Conservation (phyloP, 1,140 invertebrate genomes). For the Plectrocnemia conspersa region DNA sequence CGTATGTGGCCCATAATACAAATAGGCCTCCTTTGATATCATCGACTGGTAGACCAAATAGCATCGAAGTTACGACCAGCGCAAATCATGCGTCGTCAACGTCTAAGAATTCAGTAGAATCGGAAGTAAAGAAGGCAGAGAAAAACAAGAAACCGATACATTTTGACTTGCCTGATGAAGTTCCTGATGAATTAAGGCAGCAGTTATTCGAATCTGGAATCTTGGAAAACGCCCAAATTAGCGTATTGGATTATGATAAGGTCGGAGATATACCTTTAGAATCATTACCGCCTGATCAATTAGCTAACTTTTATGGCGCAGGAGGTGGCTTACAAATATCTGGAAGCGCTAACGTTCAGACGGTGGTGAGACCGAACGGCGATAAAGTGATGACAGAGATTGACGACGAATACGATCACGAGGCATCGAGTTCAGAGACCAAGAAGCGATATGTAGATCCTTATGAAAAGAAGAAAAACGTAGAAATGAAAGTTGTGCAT, state of each 20-base stretch:
- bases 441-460: conserved; percentile 43
- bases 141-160: conserved; percentile 53
- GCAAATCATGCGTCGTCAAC: conserved; percentile 47
- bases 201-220: conserved; percentile 81
- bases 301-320: conserved; percentile 76
- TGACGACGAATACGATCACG: conserved; percentile 48
- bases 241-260: conserved; percentile 80
- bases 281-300: conserved; percentile 76
- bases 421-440: conserved; percentile 46
- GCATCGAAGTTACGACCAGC: conserved; percentile 43
- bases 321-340: conserved; percentile 66
- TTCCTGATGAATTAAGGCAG: conserved; percentile 77
- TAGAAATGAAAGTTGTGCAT: conserved; percentile 80
- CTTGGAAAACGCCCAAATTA: conserved; percentile 79
- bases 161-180: conserved; percentile 73
- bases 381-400: conserved; percentile 49
- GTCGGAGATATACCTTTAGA: conserved; percentile 80
- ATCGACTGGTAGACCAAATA: conserved; percentile 49
- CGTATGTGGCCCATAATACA: conserved; percentile 30
- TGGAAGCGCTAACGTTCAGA: conserved; percentile 62
- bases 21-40: conserved; percentile 30
- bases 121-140: conserved; percentile 49
- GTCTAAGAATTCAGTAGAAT: conserved; percentile 41
- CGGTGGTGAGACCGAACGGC: conserved; percentile 58
- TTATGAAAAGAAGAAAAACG: conserved; percentile 53